phyloP scores from a whole-genome alignment of 2,113 vertebrate species.

The Protobothrops mucrosquamatus region DNA sequence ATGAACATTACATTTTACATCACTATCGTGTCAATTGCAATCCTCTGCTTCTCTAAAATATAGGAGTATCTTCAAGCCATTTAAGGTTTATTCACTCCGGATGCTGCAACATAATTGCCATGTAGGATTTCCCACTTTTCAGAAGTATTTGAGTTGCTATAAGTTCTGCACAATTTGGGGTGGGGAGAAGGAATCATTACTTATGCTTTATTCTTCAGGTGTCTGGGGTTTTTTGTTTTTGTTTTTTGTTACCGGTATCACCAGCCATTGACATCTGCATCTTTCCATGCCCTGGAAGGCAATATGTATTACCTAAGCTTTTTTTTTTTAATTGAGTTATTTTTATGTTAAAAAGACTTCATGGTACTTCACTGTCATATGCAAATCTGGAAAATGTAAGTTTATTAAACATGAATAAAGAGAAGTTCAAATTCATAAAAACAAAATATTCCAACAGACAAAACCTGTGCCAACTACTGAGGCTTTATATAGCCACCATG shows the following conservation, averaged over 20 bases:
- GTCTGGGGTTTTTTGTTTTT: neutral
- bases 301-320: neutral
- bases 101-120: neutral
- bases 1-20: neutral
- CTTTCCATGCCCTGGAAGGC: neutral
- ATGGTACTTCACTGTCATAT: neutral
- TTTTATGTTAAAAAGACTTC: neutral
- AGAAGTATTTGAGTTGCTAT: neutral
- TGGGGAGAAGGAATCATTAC: neutral
- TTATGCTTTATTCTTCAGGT: neutral
- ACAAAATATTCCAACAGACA: neutral
- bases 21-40: neutral
- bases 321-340: neutral
- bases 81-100: neutral
- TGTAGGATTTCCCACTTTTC: neutral
- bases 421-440: slow-evolving; percentile 31
- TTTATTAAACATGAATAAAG: slow-evolving; percentile 23
- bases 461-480: slow-evolving; percentile 41
- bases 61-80: neutral
- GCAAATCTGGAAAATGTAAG: neutral
- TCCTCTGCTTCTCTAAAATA: neutral
- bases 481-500: slow-evolving; percentile 38
- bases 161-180: neutral
- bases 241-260: neutral
- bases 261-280: neutral